Base-by-base conservation (phyloP, 2,888 invertebrate genomes). In the Apamea sordens region DNA sequence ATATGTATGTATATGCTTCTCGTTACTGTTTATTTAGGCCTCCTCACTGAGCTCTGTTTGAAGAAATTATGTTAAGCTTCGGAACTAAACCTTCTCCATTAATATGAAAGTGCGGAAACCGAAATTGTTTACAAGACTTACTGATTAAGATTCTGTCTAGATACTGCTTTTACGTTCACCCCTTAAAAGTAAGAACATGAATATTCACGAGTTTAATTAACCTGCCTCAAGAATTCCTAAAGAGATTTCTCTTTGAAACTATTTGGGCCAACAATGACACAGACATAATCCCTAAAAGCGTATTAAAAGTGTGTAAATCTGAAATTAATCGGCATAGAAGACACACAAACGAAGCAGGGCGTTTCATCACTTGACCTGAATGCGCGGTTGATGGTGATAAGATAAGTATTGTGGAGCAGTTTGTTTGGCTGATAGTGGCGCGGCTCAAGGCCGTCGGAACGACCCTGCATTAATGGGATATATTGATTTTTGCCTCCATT, bases 331-430 rank as follows among this genome's bases (percentile, higher is more conserved):
- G 77, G 73, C 61, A 63, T 74, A 83, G 61, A 64, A 83, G 77
- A 71, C 74, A 83, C 73, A 80, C 79, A 79, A 82, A 83, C 69
- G 78, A 86, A 89, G 63, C 83, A 84, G 83, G 86, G 67, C 82
- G 83, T 94, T 93, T 93, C 94, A 89, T 91, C 93, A 94, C 88
- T 88, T 89, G 93, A 91, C 93, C 94, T 90, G 91, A 88, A 91
- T 93, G 85, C 91, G 82, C 85, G 82, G 77, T 75, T 80, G 89
- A 89, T 90, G 88, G 67, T 87, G 94, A 94, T 94, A 92, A 87
- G 86, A 85, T 86, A 89, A 86, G 79, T 81, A 86, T 89, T 84
- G 86, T 85, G 83, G 82, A 88, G 69, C 89, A 83, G 88, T 88
- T 84, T 92, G 93, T 92, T 92, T 92, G 89, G 90, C 86, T 89